A percentile compares a stretch with the other conserved stretches of the same genome.
phyloP scores from a whole-genome alignment of 2,113 vertebrate species.

The Euleptes europaea region DNA sequence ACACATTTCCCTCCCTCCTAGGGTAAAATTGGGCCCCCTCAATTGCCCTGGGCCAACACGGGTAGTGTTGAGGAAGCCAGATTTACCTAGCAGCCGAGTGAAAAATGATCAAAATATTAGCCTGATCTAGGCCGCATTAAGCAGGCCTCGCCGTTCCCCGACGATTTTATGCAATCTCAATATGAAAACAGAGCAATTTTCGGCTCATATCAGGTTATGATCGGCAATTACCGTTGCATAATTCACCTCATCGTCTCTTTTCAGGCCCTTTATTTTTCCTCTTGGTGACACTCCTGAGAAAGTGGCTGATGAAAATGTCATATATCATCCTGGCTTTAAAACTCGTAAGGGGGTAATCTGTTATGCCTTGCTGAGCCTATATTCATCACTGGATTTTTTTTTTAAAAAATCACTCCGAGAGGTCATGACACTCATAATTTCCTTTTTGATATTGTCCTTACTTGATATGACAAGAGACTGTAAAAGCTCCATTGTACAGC shows the following conservation, averaged over 20 bases:
- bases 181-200: constrained; percentile 86
- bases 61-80: constrained; percentile 78
- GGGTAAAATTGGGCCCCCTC: constrained; percentile 89
- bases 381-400: constrained; percentile 80
- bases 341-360: constrained; percentile 84
- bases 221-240: constrained; percentile 94
- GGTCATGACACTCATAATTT: constrained; percentile 83
- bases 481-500: constrained; percentile 71
- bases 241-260: constrained; percentile 86
- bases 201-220: constrained; percentile 86
- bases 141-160: constrained; percentile 84
- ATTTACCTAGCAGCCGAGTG: constrained; percentile 87
- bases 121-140: constrained; percentile 88
- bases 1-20: constrained; percentile 91
- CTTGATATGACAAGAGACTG: constrained; percentile 78
- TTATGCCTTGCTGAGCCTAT: constrained; percentile 78
- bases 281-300: constrained; percentile 87
- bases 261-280: constrained; percentile 87
- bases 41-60: constrained; percentile 92
- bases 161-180: constrained; percentile 92
- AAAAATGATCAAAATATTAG: constrained; percentile 99
- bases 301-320: constrained; percentile 91
- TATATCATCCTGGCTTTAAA: constrained; percentile 86
- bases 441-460: constrained; percentile 81
- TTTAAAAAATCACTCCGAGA: constrained; percentile 65